These are phyloP conservation scores for Drosophila phalerata DNA, from an alignment of 2,888 invertebrate genomes.

Conservation along the genomic window DNA sequence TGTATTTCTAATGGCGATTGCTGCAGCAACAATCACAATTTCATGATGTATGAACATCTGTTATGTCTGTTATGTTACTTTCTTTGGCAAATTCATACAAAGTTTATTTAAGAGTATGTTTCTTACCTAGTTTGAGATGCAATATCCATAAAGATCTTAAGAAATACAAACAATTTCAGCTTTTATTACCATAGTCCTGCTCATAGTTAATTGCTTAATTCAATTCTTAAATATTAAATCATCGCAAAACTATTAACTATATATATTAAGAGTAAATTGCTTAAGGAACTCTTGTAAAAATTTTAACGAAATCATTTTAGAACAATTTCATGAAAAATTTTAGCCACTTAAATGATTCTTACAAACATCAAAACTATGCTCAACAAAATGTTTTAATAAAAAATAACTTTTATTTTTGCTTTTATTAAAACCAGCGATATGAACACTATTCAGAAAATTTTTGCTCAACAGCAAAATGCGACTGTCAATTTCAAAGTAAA, in stretches of 20 bases:
- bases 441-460: not conserved
- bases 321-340: not conserved
- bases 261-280: no score
- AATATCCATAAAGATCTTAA: not conserved
- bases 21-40: conserved; percentile 31
- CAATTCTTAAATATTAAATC: no score
- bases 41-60: conserved; percentile 6
- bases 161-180: no score
- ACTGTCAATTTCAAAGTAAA: not conserved
- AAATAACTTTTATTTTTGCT: not conserved
- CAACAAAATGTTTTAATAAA: not conserved
- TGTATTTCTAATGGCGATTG: conserved; percentile 25
- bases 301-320: not conserved
- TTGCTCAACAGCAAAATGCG: not conserved
- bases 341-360: not conserved
- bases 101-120: not conserved
- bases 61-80: not conserved
- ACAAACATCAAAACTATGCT: not conserved
- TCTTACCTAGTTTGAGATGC: not conserved
- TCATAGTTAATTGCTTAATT: no score
- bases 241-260: no score
- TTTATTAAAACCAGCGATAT: not conserved
- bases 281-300: no score
- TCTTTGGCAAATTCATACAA: not conserved
- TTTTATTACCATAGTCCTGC: no score